Evolutionary conservation across 1,140 invertebrate species (phyloP), one percentile per base, ranked within the genome.

Genomic region (Aphis gossypii): DNA sequence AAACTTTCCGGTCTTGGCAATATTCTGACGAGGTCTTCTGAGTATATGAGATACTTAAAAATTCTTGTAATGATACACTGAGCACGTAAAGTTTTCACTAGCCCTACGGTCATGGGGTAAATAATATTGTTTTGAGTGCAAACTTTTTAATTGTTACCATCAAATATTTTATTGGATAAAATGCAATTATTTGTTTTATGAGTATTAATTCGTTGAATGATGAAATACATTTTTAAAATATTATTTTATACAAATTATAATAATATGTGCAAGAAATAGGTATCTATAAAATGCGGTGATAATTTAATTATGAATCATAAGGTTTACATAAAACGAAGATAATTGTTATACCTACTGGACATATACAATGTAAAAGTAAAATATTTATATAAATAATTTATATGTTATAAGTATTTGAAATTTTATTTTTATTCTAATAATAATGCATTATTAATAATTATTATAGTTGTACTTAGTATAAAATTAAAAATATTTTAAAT

Each of bases 11-110:
- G 86, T n/a, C 44, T 35, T 87, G 44, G n/a, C 5, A 87, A 87
- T 87, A 87, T 87, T 48, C 46, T 87, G 83, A 51, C 30, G 14
- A 84, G 83, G 48, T 48, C 86, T n/a, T n/a, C 44, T 87, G 30
- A 46, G 84, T 87, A 48, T 87, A 87, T 48, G 46, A 35, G 86
- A 20, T 48, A 87, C 86, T 87, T 87, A 87, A 87, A 87, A 87
- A 87, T 14, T 87, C 44, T 87, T 48, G 46, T 48, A 87, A 87
- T 87, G 46, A 87, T 87, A 48, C 30, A 87, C 46, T 87, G 86
- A 87, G 46, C 46, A 87, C 86, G 44, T 87, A 87, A 87, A 87
- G 46, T 87, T 87, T 48, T 46, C 30, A 41, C 25, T 20, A 48
- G 6, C 18, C 23, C 30, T 48, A 87, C 46, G 30, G 30, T 8